Evolutionary conservation across 2,888 invertebrate species (phyloP).

Genomic region (Hirtodrosophila duncani): DNA sequence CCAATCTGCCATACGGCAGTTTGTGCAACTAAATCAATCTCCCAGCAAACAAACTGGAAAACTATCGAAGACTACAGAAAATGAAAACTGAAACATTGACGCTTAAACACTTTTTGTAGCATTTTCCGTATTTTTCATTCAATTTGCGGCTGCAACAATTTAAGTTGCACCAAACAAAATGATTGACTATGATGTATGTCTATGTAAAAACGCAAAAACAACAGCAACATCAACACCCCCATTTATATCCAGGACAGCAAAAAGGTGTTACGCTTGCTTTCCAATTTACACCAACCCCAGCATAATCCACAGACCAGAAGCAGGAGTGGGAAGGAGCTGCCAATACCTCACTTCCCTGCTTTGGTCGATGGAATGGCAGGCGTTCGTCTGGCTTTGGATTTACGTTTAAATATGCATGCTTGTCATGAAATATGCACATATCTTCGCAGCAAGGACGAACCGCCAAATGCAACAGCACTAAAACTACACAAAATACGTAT

Average conservation of each 20-base stretch:
- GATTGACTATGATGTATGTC: slow-evolving; percentile 35
- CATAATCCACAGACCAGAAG: not conserved
- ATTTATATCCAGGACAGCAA: slow-evolving; percentile 44
- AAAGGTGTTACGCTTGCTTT: slow-evolving; percentile 64
- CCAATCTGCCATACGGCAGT: too few species aligned
- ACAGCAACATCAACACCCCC: slow-evolving; percentile 3
- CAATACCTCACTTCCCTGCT: too few species aligned
- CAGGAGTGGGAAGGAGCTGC: not conserved
- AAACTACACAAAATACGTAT: slow-evolving; percentile 37
- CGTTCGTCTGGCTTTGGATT: slow-evolving; percentile 38
- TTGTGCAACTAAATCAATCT: slow-evolving; percentile 50
- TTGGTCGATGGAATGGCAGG: too few species aligned
- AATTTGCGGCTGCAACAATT: slow-evolving; percentile 31
- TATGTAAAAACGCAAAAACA: not conserved
- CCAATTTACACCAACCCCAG: slow-evolving; percentile 45
- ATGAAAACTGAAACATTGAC: not conserved
- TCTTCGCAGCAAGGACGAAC: slow-evolving; percentile 46
- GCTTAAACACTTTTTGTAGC: slow-evolving; percentile 13
- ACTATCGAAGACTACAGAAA: slow-evolving; percentile 2
- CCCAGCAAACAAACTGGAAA: slow-evolving; percentile 31
- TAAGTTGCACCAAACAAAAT: slow-evolving; percentile 18
- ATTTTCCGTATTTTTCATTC: slow-evolving; percentile 31
- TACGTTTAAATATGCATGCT: slow-evolving; percentile 59
- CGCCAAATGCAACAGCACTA: slow-evolving; percentile 2
- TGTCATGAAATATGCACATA: slow-evolving; percentile 65